These are phyloP conservation scores for Drosophila sechellia DNA, from an alignment of 1,140 invertebrate species.

Conservation along the genomic window DNA sequence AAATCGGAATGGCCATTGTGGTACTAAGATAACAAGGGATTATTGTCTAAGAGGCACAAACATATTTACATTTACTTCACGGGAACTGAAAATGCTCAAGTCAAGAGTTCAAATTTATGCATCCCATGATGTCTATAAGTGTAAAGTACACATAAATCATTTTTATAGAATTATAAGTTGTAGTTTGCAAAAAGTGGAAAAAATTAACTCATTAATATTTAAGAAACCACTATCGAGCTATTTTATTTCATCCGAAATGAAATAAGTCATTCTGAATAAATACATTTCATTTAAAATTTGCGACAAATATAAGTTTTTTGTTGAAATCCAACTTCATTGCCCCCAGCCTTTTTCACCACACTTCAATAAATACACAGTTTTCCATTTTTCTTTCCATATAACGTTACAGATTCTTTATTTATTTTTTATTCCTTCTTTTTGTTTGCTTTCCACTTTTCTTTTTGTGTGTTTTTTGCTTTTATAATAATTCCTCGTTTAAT, in stretches of 20 bases:
- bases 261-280: too few species aligned
- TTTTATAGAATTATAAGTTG: too few species aligned
- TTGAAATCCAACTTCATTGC: background rate
- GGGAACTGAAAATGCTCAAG: background rate
- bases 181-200: too few species aligned
- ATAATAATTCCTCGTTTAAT: conserved; percentile 78
- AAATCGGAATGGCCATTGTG: conserved; percentile 1
- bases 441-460: conserved; percentile 58
- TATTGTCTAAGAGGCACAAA: conserved; percentile 9
- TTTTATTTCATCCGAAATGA: too few species aligned
- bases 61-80: conserved; percentile 15
- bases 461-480: conserved; percentile 74
- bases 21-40: conserved; percentile 32
- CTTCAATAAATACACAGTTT: conserved; percentile 8
- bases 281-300: background rate
- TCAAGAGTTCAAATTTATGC: too few species aligned
- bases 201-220: too few species aligned
- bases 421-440: conserved; percentile 58
- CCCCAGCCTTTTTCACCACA: too few species aligned
- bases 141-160: too few species aligned
- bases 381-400: conserved; percentile 77
- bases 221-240: too few species aligned
- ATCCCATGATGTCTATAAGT: too few species aligned
- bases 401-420: conserved; percentile 84
- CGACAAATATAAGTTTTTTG: background rate